phyloP scores from a whole-genome alignment of 2,113 vertebrate genomes.

The Gasterosteus aculeatus region DNA sequence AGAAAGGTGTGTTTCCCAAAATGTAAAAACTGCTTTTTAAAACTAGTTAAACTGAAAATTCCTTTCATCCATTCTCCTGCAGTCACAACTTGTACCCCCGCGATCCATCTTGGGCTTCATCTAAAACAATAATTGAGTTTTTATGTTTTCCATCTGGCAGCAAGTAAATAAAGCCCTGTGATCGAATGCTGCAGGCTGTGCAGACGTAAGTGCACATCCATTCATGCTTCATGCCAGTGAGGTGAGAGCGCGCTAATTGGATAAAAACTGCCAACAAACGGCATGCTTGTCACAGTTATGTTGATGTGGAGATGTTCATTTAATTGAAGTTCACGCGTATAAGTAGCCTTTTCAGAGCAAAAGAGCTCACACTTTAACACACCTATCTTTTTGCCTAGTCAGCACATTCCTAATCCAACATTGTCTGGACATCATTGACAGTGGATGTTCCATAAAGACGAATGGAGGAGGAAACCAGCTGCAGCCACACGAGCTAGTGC shows the following conservation, averaged over 20 bases:
- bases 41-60: not conserved
- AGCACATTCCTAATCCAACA: slow-evolving; percentile 15
- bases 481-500: slow-evolving; percentile 31
- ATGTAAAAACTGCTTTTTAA: slow-evolving; percentile 9
- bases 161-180: slow-evolving; percentile 26
- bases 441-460: slow-evolving; percentile 61
- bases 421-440: not conserved
- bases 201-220: not conserved
- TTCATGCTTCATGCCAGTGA: slow-evolving; percentile 5
- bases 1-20: not conserved
- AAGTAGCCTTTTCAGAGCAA: slow-evolving; percentile 19
- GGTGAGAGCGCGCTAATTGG: not conserved
- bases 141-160: slow-evolving; percentile 33
- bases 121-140: slow-evolving; percentile 15
- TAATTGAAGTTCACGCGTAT: not conserved
- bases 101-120: slow-evolving; percentile 27
- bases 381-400: not conserved
- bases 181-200: slow-evolving; percentile 15
- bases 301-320: slow-evolving; percentile 12
- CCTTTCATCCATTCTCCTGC: slow-evolving; percentile 10
- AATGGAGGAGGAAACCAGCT: slow-evolving; percentile 54
- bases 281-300: not conserved
- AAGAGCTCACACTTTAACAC: not conserved
- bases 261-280: not conserved
- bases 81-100: slow-evolving; percentile 26